Evolutionary conservation across 1,140 invertebrate species (phyloP).

Genomic region (Melipona quadrifasciata): DNA sequence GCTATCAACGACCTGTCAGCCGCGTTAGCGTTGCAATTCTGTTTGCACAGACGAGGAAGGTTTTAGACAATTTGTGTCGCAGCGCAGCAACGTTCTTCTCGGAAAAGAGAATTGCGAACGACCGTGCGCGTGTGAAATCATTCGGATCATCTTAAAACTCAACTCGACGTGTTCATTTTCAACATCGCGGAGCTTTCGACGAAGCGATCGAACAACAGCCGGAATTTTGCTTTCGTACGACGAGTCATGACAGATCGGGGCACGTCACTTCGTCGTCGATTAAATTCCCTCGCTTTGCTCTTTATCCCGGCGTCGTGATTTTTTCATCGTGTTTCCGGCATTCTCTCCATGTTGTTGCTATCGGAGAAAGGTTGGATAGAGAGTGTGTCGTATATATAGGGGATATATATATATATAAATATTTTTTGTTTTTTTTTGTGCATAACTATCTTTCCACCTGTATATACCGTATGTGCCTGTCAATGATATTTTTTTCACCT

Average conservation of each 20-base stretch:
- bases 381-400: not conserved
- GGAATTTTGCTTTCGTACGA: constrained; percentile 26
- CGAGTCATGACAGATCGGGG: constrained; percentile 28
- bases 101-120: not conserved
- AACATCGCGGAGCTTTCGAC: constrained; percentile 39
- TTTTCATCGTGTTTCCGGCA: not conserved
- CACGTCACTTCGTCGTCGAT: not conserved
- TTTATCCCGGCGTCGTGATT: not conserved
- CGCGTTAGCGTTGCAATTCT: not conserved
- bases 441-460: constrained; percentile 1
- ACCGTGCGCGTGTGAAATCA: too few relatives aligned
- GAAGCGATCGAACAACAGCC: constrained; percentile 45
- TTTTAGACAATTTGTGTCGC: not conserved
- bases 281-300: not conserved
- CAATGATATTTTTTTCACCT: constrained; percentile 32
- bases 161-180: constrained; percentile 13
- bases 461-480: not conserved
- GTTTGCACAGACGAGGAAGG: not conserved
- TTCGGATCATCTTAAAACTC: constrained; percentile 11
- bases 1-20: not conserved
- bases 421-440: not conserved
- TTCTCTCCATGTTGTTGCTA: not conserved
- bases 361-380: not conserved
- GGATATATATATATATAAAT: too few relatives aligned
- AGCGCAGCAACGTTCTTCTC: not conserved